Evolutionary conservation across 2,113 vertebrate genomes (phyloP).

Genomic region (Nettapus auritus): DNA sequence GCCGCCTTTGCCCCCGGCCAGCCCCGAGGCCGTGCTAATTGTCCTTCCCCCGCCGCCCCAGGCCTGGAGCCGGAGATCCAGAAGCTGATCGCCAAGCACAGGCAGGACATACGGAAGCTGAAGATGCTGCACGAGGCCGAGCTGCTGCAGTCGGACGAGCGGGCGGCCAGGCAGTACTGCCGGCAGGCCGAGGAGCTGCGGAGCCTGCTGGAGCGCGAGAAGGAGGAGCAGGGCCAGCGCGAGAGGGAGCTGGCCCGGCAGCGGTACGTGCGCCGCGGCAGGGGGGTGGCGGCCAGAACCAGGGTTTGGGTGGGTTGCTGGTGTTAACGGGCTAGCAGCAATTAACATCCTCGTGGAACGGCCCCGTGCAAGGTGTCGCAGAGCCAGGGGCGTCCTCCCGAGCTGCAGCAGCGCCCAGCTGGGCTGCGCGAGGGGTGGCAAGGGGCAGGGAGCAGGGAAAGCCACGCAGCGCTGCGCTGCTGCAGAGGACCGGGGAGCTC

Average conservation of each 20-base stretch:
- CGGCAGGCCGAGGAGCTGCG: conserved; percentile 86
- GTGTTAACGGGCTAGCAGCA: accelerated
- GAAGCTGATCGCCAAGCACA: conserved; percentile 91
- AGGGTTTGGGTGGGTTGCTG: accelerated
- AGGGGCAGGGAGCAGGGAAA: neutral
- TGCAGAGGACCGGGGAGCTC: neutral
- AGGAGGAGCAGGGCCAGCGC: conserved; percentile 84
- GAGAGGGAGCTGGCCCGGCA: conserved; percentile 87
- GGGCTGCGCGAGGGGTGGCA: accelerated
- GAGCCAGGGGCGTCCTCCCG: neutral
- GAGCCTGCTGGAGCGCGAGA: conserved; percentile 83
- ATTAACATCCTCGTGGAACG: accelerated
- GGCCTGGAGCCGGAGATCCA: conserved; percentile 97
- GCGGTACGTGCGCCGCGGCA: conserved; percentile 50
- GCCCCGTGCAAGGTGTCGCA: accelerated
- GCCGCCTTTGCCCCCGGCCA: accelerated
- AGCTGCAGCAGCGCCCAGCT: accelerated
- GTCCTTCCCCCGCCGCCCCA: neutral
- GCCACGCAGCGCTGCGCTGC: neutral
- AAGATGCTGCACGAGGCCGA: conserved; percentile 88
- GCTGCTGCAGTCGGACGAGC: conserved; percentile 86
- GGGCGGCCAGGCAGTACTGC: conserved; percentile 81
- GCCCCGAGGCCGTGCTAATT: accelerated
- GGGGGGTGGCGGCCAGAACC: neutral
- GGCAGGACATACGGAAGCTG: conserved; percentile 89